A percentile compares a stretch with the other conserved stretches of the same genome.
Evolutionary conservation across 2,113 vertebrate genomes (phyloP).

Genomic region (Ellobius talpinus): DNA sequence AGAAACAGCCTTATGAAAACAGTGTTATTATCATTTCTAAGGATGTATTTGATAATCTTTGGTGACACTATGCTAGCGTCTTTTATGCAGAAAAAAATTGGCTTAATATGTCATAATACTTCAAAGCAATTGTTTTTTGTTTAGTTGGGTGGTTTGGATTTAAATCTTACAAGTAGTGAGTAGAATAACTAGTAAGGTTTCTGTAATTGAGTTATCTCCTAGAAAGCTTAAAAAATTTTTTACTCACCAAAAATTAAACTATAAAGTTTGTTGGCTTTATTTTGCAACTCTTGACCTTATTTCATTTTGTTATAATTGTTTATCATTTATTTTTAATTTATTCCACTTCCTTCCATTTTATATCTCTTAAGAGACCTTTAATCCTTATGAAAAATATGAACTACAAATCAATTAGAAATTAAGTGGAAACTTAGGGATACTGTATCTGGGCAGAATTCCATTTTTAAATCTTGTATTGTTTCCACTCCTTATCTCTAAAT

Average conservation of each 20-base stretch:
- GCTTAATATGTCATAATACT: conserved; percentile 13
- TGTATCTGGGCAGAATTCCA: neutral
- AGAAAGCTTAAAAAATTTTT: conserved; percentile 46
- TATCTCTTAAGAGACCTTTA: conserved; percentile 40
- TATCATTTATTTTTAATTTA: conserved; percentile 54
- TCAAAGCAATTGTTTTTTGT: conserved; percentile 14
- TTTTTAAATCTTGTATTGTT: neutral
- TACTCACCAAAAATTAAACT: conserved; percentile 31
- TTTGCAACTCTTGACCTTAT: conserved; percentile 23
- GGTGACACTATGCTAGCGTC: neutral
- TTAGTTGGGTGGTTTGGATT: neutral
- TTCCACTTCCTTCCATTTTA: neutral
- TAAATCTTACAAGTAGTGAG: neutral
- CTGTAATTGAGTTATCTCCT: conserved; percentile 16
- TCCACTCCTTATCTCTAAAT: neutral
- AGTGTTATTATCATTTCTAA: neutral
- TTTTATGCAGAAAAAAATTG: conserved; percentile 33
- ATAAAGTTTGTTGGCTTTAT: conserved; percentile 6
- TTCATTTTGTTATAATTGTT: conserved; percentile 34
- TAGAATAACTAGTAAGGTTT: conserved; percentile 38
- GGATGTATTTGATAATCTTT: conserved; percentile 14
- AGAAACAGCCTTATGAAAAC: conserved; percentile 19
- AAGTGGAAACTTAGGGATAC: neutral
- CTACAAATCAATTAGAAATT: conserved; percentile 44
- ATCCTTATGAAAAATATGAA: neutral